Conservation (phyloP, 2,113 vertebrate genomes). For the Cnemophilus loriae region DNA sequence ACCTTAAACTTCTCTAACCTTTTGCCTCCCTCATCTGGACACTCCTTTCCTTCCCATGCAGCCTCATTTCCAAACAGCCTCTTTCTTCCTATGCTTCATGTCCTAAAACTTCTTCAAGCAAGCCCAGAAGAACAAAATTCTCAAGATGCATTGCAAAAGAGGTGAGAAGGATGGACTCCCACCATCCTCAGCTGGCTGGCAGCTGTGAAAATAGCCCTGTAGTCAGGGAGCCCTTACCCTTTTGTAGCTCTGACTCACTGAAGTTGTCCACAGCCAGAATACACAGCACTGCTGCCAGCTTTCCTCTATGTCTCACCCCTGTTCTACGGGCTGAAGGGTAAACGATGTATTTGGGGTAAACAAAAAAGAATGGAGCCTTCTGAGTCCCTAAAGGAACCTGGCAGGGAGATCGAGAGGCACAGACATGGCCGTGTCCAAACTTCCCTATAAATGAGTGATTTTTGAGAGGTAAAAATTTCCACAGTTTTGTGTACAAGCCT, state of each 20-base stretch:
- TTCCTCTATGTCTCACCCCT: background rate
- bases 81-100: background rate
- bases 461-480: constrained; percentile 27
- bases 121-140: background rate
- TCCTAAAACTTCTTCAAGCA: background rate
- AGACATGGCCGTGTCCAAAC: background rate
- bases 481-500: background rate
- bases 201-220: background rate
- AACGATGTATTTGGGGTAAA: background rate
- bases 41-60: background rate
- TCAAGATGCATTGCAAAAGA: background rate
- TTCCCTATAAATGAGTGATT: constrained; percentile 2
- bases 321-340: background rate
- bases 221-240: background rate
- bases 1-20: background rate
- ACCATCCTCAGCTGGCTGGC: background rate
- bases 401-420: background rate
- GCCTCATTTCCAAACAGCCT: background rate
- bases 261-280: background rate
- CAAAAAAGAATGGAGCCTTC: background rate
- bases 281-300: background rate
- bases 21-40: background rate
- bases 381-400: constrained; percentile 18
- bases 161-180: background rate
- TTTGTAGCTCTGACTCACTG: background rate